Evolutionary conservation across 2,888 invertebrate genomes (phyloP).

Genomic region (Platypus cylindrus): DNA sequence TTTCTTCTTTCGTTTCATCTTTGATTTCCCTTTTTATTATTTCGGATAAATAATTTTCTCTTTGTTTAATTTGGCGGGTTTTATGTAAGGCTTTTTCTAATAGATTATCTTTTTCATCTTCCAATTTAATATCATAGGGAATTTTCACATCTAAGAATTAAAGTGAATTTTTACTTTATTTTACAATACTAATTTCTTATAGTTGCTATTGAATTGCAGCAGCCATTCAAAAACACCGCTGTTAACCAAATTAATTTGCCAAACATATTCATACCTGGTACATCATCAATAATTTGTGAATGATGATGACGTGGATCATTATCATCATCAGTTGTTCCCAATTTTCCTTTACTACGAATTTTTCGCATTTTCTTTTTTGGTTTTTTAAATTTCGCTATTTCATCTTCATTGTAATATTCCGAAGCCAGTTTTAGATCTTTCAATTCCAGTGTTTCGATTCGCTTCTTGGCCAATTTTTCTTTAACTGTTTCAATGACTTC

Average conservation of each 20-base stretch:
- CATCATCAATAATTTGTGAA: slow-evolving; percentile 57
- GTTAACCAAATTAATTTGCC: too few species aligned
- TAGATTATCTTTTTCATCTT: slow-evolving; percentile 42
- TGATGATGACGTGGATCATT: too few species aligned
- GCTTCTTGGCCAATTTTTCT: slow-evolving; percentile 50
- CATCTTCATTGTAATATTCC: slow-evolving; percentile 79
- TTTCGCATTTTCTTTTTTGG: slow-evolving; percentile 67
- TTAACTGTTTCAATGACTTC: slow-evolving; percentile 38
- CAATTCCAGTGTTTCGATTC: slow-evolving; percentile 59
- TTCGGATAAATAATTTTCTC: slow-evolving; percentile 30
- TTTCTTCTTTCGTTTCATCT: slow-evolving; percentile 29
- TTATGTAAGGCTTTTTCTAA: slow-evolving; percentile 43
- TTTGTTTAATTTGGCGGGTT: slow-evolving; percentile 45
- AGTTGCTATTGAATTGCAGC: too few species aligned
- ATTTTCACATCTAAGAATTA: slow-evolving; percentile 28
- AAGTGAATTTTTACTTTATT: neutral
- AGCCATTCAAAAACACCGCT: neutral
- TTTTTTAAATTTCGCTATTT: slow-evolving; percentile 82
- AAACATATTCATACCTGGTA: slow-evolving; percentile 42
- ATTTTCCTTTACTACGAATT: slow-evolving; percentile 46
- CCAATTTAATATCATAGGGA: slow-evolving; percentile 40
- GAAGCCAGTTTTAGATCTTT: slow-evolving; percentile 60
- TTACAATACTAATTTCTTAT: neutral
- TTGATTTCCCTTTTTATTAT: slow-evolving; percentile 29
- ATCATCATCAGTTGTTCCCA: slow-evolving; percentile 59